A percentile compares a stretch with the other conserved stretches of the same genome.
These are phyloP conservation scores for Meganola albula DNA, from an alignment of 2,888 invertebrate species.

Conservation along the genomic window DNA sequence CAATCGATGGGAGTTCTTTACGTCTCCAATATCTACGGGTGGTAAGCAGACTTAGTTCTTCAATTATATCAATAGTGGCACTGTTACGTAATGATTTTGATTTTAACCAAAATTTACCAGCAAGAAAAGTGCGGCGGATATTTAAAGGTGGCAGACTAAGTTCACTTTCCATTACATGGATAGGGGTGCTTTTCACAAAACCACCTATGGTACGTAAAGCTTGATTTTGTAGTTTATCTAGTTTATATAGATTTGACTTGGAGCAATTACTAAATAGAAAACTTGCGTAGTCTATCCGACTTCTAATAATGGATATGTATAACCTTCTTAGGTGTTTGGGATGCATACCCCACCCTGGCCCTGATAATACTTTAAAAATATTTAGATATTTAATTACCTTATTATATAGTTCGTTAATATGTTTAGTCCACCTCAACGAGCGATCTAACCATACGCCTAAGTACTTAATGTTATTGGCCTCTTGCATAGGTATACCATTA, in stretches of 20 bases:
- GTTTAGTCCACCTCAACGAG: not conserved
- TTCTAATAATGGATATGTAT: not conserved
- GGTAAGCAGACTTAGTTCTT: not conserved
- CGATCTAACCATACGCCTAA: not conserved
- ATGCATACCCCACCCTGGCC: not conserved
- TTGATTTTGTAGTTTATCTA: not conserved
- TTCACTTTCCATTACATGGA: constrained; percentile 2
- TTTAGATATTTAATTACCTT: not conserved
- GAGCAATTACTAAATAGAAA: not conserved
- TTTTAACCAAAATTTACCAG: not conserved
- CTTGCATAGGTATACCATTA: constrained; percentile 4
- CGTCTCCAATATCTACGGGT: not conserved
- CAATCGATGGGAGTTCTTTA: not conserved
- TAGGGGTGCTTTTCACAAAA: constrained; percentile 2
- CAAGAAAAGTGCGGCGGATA: not conserved
- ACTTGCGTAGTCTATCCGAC: not conserved
- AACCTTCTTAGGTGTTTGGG: not conserved
- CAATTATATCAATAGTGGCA: not conserved
- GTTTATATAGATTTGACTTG: not conserved
- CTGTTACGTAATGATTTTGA: not conserved
- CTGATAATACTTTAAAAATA: not conserved
- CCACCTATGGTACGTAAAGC: not conserved
- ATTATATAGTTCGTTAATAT: not conserved
- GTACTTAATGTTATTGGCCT: not conserved
- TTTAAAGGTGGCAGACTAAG: not conserved